Base-by-base conservation (phyloP, 2,797 vertebrate genomes). In the Rhyacichthys aspro region DNA sequence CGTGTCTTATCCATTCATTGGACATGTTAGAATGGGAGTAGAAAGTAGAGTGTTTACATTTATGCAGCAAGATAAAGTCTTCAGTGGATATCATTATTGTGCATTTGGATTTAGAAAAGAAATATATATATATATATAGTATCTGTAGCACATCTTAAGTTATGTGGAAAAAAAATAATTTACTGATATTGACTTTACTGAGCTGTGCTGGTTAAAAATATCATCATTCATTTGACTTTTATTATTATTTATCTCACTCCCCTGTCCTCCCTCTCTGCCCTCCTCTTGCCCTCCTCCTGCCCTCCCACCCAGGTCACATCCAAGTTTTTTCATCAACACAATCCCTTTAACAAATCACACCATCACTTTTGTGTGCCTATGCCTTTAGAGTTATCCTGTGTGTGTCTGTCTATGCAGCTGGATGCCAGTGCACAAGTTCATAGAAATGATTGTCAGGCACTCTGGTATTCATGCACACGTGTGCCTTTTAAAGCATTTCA, bases 141-240 rank as follows among this genome's bases (percentile, higher is more conserved):
- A 47, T 47, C 23, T 14, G 28, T 36, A n/a, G 39, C 37, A 11
- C 37, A 38, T 38, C 5, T 38, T 38, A 38, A 11, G 11, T 11
- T 38, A 11, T 38, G 53, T 16, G 53, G 55, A 36, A 33, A 72
- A 47, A 18, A 37, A 44, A 23, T 2, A 12, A 18, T 54, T 53
- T 55, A 5, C 36, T 49, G 39, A 48, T 37, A 33, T 34, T 52
- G 36, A 36, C 9, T 58, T 17, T 37, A 32, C 46, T 58, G 7
- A 50, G 34, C 56, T 15, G 38, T 12, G 34, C 52, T n/a, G n/a
- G 54, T 66, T 50, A 33, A 64, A 77, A 68, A 58, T 69, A 70
- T 80, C 71, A 65, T 74, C 63, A 76, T 78, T 82, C 74, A 78
- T 87, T 85, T 67, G 47, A 54, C 81, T 82, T 86, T 79, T 73